Conservation (phyloP, 2,797 vertebrate species). For the Darevskia nairensis region DNA sequence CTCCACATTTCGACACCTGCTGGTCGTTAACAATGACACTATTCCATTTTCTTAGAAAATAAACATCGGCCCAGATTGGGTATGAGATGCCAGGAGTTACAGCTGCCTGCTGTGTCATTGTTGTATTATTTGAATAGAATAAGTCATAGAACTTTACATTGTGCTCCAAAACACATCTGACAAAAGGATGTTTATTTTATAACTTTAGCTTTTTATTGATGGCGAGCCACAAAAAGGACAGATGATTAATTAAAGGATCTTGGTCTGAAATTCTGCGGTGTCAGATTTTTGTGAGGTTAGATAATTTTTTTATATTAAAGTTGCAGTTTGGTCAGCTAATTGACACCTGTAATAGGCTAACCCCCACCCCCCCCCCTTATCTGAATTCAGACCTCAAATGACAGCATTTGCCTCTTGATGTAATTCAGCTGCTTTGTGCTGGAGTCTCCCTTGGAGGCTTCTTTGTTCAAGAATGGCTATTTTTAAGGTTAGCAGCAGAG, state of each 20-base stretch:
- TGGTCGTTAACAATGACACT: not conserved
- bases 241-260: not conserved
- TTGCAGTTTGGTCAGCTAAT: not conserved
- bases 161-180: not conserved
- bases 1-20: not conserved
- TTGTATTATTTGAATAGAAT: not conserved
- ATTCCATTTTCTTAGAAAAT: constrained; percentile 27
- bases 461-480: not conserved
- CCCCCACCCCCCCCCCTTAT: too few species aligned
- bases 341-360: not conserved
- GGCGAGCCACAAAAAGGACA: not conserved
- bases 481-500: not conserved
- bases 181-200: not conserved
- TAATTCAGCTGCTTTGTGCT: not conserved
- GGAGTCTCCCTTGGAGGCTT: not conserved
- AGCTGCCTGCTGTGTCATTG: constrained; percentile 17
- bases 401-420: not conserved
- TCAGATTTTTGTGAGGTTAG: not conserved
- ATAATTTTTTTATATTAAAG: not conserved
- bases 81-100: constrained; percentile 21
- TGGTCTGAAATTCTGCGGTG: not conserved
- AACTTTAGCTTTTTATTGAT: not conserved
- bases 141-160: not conserved
- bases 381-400: not conserved
- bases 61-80: not conserved